Percentiles rank a stretch among this genome's conserved stretches.
Evolutionary conservation across 2,797 vertebrate species (phyloP).

Genomic region (Sparidentex hasta): DNA sequence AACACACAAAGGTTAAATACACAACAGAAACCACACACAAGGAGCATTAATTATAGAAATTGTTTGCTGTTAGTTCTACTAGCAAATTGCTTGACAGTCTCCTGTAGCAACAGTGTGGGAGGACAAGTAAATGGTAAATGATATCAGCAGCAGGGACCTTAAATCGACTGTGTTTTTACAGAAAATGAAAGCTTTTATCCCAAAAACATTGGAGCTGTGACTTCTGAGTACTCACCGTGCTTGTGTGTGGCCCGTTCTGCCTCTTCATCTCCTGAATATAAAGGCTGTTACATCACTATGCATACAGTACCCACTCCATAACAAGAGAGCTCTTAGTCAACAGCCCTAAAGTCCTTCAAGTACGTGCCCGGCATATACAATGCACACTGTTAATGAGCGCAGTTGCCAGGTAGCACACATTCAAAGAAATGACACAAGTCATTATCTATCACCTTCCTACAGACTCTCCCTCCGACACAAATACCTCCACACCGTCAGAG

Average conservation of each 20-base stretch:
- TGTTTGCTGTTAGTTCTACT: not conserved
- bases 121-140: not conserved
- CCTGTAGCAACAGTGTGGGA: not conserved
- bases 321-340: slow-evolving; percentile 57
- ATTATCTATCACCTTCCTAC: slow-evolving; percentile 46
- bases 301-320: slow-evolving; percentile 52
- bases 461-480: slow-evolving; percentile 30
- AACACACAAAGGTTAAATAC: not conserved
- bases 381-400: slow-evolving; percentile 4
- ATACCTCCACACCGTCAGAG: slow-evolving; percentile 28
- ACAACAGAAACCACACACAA: not conserved
- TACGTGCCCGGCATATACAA: slow-evolving; percentile 16
- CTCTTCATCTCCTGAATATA: slow-evolving; percentile 55
- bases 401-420: slow-evolving; percentile 69
- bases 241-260: slow-evolving; percentile 67
- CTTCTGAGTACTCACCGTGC: slow-evolving; percentile 57
- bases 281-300: slow-evolving; percentile 52
- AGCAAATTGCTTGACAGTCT: not conserved
- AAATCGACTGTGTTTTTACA: slow-evolving; percentile 26
- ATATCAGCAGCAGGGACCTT: slow-evolving; percentile 1
- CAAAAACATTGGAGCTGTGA: slow-evolving; percentile 21
- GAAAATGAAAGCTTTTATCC: slow-evolving; percentile 42
- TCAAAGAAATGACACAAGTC: slow-evolving; percentile 48
- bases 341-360: slow-evolving; percentile 20
- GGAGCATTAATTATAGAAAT: not conserved